phyloP scores from a whole-genome alignment of 2,113 vertebrate genomes.

The Pelecanus crispus region DNA sequence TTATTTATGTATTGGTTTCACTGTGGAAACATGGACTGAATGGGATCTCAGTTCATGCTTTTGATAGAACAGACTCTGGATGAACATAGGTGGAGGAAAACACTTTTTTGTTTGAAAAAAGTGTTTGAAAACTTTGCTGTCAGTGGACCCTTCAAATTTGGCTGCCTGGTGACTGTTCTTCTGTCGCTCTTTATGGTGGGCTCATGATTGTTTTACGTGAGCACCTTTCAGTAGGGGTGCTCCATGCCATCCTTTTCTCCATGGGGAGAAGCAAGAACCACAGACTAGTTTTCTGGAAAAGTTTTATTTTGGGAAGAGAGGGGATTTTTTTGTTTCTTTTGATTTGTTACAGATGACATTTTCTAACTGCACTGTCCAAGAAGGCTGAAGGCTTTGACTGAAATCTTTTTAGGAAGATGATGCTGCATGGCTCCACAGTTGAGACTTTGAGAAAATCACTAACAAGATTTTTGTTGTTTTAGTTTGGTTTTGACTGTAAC shows the following conservation, averaged over 20 bases:
- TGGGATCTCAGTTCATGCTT: background rate
- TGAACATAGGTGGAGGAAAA: background rate
- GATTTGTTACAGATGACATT: background rate
- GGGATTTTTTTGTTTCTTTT: accelerated
- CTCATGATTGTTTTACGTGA: background rate
- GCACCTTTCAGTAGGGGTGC: background rate
- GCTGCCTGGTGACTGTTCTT: background rate
- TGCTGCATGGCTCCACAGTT: accelerated
- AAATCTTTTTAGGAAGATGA: background rate
- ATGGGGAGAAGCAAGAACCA: background rate
- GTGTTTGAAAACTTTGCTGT: background rate
- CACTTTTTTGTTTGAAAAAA: background rate
- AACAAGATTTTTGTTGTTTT: background rate
- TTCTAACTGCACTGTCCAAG: background rate
- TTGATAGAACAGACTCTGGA: background rate
- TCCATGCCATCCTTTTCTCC: background rate
- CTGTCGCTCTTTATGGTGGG: background rate
- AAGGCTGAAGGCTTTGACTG: background rate
- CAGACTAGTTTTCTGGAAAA: background rate
- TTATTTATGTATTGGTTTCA: background rate
- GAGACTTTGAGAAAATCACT: background rate
- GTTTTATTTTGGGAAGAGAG: background rate
- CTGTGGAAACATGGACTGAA: background rate
- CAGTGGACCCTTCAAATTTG: background rate
- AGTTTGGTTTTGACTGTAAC: background rate